phyloP scores from a whole-genome alignment of 2,888 invertebrate genomes.

The Trichopoda pennipes region DNA sequence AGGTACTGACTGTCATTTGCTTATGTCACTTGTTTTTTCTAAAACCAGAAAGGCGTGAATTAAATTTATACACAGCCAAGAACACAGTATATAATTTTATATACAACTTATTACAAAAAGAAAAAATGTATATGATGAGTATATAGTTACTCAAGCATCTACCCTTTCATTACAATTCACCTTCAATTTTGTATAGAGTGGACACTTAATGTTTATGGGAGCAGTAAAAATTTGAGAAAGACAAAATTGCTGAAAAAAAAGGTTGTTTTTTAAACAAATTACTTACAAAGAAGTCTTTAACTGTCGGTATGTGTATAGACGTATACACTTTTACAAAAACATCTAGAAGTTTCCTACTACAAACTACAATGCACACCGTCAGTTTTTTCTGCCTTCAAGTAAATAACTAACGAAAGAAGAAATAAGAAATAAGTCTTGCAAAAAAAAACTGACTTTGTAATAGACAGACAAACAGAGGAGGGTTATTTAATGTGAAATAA shows the following conservation, averaged over 20 bases:
- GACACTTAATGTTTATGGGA: slow-evolving; percentile 1
- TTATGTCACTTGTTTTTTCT: slow-evolving; percentile 59
- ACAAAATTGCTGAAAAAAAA: slow-evolving; percentile 5
- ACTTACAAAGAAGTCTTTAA: no score
- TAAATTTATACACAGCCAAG: neutral
- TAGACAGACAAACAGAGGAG: no score
- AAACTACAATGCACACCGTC: neutral
- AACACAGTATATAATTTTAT: neutral
- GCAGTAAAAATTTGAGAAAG: slow-evolving; percentile 9
- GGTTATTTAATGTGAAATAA: no score
- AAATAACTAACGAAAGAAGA: slow-evolving; percentile 24
- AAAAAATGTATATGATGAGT: neutral
- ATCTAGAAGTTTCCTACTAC: neutral
- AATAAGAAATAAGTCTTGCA: neutral
- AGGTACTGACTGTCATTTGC: slow-evolving; percentile 69
- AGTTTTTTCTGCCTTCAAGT: slow-evolving; percentile 27
- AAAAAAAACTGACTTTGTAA: neutral
- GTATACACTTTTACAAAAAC: neutral
- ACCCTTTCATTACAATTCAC: slow-evolving; percentile 23
- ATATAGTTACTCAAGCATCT: neutral
- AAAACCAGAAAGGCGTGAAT: slow-evolving; percentile 4
- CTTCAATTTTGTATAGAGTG: neutral
- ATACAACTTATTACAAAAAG: neutral
- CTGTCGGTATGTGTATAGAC: neutral
- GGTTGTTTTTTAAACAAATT: slow-evolving; percentile 4